Base-by-base conservation (phyloP, 2,113 vertebrate genomes). In the Alethe castanea region DNA sequence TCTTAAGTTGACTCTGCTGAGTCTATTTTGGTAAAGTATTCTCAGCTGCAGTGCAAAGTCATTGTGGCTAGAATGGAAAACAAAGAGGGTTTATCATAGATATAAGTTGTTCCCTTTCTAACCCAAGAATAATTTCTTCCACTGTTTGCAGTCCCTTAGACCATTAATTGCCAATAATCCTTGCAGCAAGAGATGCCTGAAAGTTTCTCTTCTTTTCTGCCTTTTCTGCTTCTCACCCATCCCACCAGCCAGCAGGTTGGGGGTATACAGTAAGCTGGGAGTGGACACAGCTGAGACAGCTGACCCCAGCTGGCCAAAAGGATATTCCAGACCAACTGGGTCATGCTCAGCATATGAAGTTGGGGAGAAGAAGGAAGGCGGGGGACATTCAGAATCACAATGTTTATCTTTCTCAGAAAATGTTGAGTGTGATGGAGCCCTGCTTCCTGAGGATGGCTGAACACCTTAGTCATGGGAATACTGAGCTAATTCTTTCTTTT, bases 1-100 rank as follows among this genome's bases (percentile, higher is more conserved):
- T 76, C 73, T 93, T 62, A 99, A 94, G 92, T 99, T 96, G 72
- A 98, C 54, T 82, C 64, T 56, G 59, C 96, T 98, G 66, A 99
- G 90, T 23, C 31, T 94, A 31, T 98, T 98, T 78, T 92, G 92
- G 86, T 98, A 88, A 47, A 92, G 74, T 57, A 96, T 98, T 92
- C 99, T 99, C 94, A 99, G 96, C 74, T 96, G 87, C 64, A 99
- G 90, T 14, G 97, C 97, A 5, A 99, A 95, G 92, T 99, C 99
- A 29, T 99, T 99, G 94, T 99, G 99, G 71, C 99, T 99, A 67
- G 12, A 95, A 86, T 90, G 26, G 73, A 69, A 91, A 86, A 85
- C 35, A 86, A 87, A 82, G 7, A 76, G 40, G 12, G 24, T 9
- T 89, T 79, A 77, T 53, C 50, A 74, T 1, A 56, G 36, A 72